Evolutionary conservation across 1,140 invertebrate genomes (phyloP).

Genomic region (Oryctes rhinoceros): DNA sequence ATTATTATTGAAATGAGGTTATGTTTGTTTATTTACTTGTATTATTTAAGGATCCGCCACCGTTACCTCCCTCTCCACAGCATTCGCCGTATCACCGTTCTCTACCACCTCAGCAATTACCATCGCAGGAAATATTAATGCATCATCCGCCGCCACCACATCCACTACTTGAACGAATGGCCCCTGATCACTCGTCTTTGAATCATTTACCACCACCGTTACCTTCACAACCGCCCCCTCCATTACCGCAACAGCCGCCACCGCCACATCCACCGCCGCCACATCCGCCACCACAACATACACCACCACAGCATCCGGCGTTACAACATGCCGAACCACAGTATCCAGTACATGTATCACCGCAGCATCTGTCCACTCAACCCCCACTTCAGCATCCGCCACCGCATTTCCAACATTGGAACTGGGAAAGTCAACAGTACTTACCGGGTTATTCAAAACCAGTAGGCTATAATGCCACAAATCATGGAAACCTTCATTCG

Average conservation of each 20-base stretch:
- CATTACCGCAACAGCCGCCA: neutral
- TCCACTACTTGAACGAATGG: too few relatives aligned
- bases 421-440: neutral
- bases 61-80: neutral
- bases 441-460: neutral
- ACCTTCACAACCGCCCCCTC: neutral
- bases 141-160: too few relatives aligned
- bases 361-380: neutral
- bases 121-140: too few relatives aligned
- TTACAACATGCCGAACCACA: neutral
- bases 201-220: neutral
- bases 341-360: neutral
- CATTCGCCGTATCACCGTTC: neutral
- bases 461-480: neutral
- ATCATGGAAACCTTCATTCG: neutral
- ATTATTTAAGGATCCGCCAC: slow-evolving; percentile 17
- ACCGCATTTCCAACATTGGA: neutral
- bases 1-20: neutral
- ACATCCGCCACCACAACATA: neutral
- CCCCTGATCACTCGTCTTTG: too few relatives aligned
- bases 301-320: neutral
- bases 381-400: neutral
- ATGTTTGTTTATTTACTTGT: slow-evolving; percentile 6
- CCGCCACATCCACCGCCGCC: neutral
- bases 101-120: too few relatives aligned